phyloP scores from a whole-genome alignment of 1,140 invertebrate genomes.

The Caenorhabditis latens region DNA sequence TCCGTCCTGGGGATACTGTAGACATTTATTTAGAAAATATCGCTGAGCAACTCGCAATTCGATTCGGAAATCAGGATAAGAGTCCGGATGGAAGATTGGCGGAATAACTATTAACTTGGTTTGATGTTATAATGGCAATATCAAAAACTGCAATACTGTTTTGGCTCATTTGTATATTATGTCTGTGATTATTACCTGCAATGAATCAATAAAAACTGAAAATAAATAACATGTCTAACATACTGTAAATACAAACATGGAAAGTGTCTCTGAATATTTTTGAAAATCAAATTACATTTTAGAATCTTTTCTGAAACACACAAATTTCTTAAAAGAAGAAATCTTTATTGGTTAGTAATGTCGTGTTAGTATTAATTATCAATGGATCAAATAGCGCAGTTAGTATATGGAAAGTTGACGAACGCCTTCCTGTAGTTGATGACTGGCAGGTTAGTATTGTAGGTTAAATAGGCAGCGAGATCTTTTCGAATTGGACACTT shows the following conservation, averaged over 20 bases:
- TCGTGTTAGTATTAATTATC: background rate
- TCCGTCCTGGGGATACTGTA: slow-evolving; percentile 45
- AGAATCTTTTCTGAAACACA: too few species aligned
- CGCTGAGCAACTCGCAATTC: slow-evolving; percentile 33
- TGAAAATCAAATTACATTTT: too few species aligned
- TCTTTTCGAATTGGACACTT: slow-evolving; percentile 11
- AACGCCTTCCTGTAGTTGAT: slow-evolving; percentile 22
- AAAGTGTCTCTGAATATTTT: too few species aligned
- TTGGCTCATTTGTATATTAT: too few species aligned
- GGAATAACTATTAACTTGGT: too few species aligned
- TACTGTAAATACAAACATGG: too few species aligned
- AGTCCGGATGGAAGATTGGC: slow-evolving; percentile 39
- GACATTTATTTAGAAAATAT: slow-evolving; percentile 43
- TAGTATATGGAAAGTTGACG: slow-evolving; percentile 12
- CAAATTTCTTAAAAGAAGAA: too few species aligned
- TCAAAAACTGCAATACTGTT: slow-evolving; percentile 1
- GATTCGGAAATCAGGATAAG: slow-evolving; percentile 25
- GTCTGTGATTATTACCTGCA: too few species aligned
- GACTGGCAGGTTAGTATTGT: background rate
- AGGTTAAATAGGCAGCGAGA: background rate
- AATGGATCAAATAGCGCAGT: background rate
- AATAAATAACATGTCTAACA: too few species aligned
- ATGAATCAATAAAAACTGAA: too few species aligned
- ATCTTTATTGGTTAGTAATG: too few species aligned
- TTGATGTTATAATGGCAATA: background rate